Conservation (phyloP, 2,888 invertebrate genomes). For the Crioceris asparagi region DNA sequence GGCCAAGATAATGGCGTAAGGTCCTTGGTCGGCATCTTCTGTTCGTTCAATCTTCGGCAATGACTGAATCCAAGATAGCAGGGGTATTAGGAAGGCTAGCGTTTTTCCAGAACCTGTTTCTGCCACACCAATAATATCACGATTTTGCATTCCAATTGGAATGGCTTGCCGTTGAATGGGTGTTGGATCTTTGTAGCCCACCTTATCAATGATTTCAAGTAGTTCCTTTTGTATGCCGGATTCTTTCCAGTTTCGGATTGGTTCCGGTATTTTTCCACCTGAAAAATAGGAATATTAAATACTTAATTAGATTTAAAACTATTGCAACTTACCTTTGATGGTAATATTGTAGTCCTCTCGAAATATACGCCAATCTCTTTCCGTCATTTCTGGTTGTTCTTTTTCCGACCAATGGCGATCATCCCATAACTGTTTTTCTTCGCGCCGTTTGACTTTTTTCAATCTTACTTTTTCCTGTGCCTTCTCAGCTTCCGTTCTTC, state of each 20-base stretch:
- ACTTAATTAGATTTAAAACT: conserved; percentile 1
- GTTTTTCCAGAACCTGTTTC: conserved; percentile 98
- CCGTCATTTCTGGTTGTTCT: conserved; percentile 88
- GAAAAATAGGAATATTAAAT: conserved; percentile 27
- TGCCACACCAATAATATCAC: conserved; percentile 92
- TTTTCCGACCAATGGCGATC: conserved; percentile 99
- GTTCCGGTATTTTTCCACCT: conserved; percentile 91
- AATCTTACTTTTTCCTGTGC: conserved; percentile 89
- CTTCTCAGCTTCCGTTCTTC: conserved; percentile 93
- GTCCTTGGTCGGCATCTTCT: conserved; percentile 89
- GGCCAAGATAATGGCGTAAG: conserved; percentile 97
- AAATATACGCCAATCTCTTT: conserved; percentile 99
- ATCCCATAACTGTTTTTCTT: conserved; percentile 98
- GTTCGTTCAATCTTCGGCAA: conserved; percentile 89
- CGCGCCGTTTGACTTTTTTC: conserved; percentile 86
- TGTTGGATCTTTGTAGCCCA: conserved; percentile 96
- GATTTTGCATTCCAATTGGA: conserved; percentile 89
- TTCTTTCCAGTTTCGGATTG: conserved; percentile 91
- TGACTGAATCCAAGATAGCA: conserved; percentile 96
- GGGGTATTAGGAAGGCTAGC: conserved; percentile 91
- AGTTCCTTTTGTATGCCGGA: conserved; percentile 82
- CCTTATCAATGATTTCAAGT: conserved; percentile 84
- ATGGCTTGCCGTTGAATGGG: conserved; percentile 99
- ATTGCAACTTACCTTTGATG: conserved; percentile 58
- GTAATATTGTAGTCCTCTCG: conserved; percentile 98